Evolutionary conservation across 2,888 invertebrate species (phyloP).

Genomic region (Cepaea hortensis): DNA sequence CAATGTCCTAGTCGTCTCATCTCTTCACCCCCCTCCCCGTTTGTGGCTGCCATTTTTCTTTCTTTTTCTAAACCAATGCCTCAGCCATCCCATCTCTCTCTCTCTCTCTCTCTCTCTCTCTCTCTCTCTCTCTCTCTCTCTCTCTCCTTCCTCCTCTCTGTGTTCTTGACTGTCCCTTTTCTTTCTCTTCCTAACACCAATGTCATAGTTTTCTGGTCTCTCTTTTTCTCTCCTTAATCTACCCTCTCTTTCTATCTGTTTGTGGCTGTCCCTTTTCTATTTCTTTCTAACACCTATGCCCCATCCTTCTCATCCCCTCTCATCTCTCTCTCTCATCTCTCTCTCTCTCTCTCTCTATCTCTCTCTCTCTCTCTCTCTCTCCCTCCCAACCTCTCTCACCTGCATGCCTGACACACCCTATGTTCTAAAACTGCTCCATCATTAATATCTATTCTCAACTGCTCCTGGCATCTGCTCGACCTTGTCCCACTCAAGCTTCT

Average conservation of each 20-base stretch:
- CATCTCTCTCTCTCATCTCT: neutral
- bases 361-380: neutral
- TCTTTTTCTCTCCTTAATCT: slow-evolving; percentile 5
- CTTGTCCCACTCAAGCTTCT: no score
- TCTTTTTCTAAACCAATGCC: neutral
- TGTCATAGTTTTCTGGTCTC: neutral
- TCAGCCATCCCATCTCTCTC: neutral
- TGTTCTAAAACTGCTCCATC: neutral
- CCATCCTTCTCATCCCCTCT: no score
- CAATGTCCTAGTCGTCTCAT: neutral
- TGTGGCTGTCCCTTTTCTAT: neutral
- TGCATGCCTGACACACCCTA: neutral
- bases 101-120: neutral
- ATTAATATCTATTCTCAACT: neutral
- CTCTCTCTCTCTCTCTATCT: no score
- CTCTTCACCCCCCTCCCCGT: neutral
- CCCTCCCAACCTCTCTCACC: neutral
- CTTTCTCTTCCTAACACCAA: no score
- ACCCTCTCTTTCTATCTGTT: neutral
- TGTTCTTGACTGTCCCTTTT: no score
- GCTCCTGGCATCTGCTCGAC: no score
- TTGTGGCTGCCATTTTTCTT: neutral
- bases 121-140: no score
- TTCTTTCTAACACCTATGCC: no score
- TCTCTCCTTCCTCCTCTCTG: no score